Base-by-base conservation (phyloP, 2,113 vertebrate genomes). In the Macrotus californicus region DNA sequence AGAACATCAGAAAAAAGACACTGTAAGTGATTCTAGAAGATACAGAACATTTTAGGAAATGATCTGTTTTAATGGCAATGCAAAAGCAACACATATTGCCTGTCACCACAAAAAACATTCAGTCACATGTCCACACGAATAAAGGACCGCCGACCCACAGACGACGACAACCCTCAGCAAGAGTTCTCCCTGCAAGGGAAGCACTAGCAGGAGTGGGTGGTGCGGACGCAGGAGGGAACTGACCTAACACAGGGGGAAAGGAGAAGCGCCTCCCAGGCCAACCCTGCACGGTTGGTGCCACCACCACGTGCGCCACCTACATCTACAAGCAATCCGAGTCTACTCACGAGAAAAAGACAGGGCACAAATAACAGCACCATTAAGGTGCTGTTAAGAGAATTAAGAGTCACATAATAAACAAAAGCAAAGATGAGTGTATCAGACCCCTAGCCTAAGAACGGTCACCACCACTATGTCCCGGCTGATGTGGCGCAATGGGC, bases 311-410 rank as follows among this genome's bases (percentile, higher is more conserved):
- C 2, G 80, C 29, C 36, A 87, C 36, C 59, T 86, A 43, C 3
- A 87, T 36, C 69, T 83, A 86, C 91, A 94, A 93, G 64, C 21
- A 95, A 89, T 75, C 31, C 52, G 61, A 95, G 61, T 50, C 48
- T 86, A 66, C 36, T 77, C 76, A 54, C 43, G 7, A 31, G 76
- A 80, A 80, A 73, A 39, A 29, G 73, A 61, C 7, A 48, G 72
- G 46, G 48, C 26, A 79, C 64, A 79, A 75, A 64, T 46, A 69
- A 66, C 43, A 72, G 46, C 14, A 66, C 24, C 19, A 90, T 26
- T 77, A 31, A 52, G n/a, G n/a, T n/a, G n/a, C n/a, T n/a, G n/a
- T n/a, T n/a, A n/a, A n/a, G 80, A 87, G 50, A 80, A 80, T 21
- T 70, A 39, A 70, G 91, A 91, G 29, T 84, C 75, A 91, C 13